Conservation (phyloP, 92 coral and sea anemone species). For the Meandrina meandrites region DNA sequence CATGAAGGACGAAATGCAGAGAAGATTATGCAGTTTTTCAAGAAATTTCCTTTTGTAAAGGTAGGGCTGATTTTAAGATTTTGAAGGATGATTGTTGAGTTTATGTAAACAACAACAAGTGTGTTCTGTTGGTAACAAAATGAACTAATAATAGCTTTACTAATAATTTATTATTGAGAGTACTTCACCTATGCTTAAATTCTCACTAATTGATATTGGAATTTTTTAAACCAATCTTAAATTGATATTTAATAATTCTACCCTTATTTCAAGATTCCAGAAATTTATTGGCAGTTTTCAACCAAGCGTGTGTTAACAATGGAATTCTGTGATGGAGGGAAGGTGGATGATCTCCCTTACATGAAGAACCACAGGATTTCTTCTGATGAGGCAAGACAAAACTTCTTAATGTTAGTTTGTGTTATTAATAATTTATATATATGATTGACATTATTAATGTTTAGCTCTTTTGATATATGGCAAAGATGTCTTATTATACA, state of each 20-base stretch:
- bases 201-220: too few relatives aligned
- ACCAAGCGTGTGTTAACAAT: slow-evolving; percentile 86
- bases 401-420: not conserved
- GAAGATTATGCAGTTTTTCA: slow-evolving; percentile 71
- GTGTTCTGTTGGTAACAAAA: not conserved
- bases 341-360: slow-evolving; percentile 89
- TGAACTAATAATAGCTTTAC: too few relatives aligned
- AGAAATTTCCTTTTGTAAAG: slow-evolving; percentile 81
- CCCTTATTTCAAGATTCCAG: slow-evolving; percentile 69
- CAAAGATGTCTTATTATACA: too few relatives aligned
- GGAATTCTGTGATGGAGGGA: slow-evolving; percentile 98
- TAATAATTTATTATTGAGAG: too few relatives aligned
- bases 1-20: slow-evolving; percentile 95
- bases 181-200: too few relatives aligned
- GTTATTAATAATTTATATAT: not conserved
- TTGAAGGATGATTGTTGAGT: not conserved
- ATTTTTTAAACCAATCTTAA: not conserved
- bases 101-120: not conserved
- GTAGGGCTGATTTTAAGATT: slow-evolving; percentile 33
- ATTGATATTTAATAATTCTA: not conserved
- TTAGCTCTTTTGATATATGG: not conserved
- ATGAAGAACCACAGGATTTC: slow-evolving; percentile 78
- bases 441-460: too few relatives aligned
- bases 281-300: slow-evolving; percentile 84
- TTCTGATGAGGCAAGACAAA: slow-evolving; percentile 79